phyloP scores from a whole-genome alignment of 1,140 invertebrate genomes.

The Drosophila fuyamai region DNA sequence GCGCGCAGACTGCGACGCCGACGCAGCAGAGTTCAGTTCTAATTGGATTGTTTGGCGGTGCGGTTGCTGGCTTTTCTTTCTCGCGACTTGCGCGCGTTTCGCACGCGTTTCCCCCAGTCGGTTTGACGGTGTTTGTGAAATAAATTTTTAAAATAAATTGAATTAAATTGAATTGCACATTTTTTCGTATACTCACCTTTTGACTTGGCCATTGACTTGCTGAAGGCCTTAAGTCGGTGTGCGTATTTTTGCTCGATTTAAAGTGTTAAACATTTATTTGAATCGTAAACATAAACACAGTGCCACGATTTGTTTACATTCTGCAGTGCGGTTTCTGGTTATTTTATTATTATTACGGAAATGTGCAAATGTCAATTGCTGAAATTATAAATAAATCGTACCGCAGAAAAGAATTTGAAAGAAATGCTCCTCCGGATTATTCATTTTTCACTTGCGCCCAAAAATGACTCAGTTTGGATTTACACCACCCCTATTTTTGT shows the following conservation, averaged over 20 bases:
- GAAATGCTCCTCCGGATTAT: slow-evolving; percentile 8
- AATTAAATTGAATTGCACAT: slow-evolving; percentile 53
- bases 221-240: slow-evolving; percentile 37
- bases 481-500: background rate
- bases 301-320: slow-evolving; percentile 49
- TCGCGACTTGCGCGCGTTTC: slow-evolving; percentile 43
- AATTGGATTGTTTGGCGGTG: slow-evolving; percentile 71
- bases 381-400: slow-evolving; percentile 4
- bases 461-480: slow-evolving; percentile 38
- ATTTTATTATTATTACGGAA: slow-evolving; percentile 38
- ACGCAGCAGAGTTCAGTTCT: slow-evolving; percentile 73
- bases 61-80: slow-evolving; percentile 54
- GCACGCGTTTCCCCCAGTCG: slow-evolving; percentile 56
- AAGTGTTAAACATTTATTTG: slow-evolving; percentile 59
- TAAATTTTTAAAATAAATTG: slow-evolving; percentile 50
- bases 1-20: slow-evolving; percentile 57
- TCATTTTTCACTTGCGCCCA: background rate
- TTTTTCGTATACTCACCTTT: slow-evolving; percentile 26
- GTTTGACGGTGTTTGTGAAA: slow-evolving; percentile 26
- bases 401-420: background rate
- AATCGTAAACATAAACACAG: slow-evolving; percentile 38
- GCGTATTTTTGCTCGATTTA: slow-evolving; percentile 44
- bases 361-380: slow-evolving; percentile 56
- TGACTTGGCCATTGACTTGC: slow-evolving; percentile 33
- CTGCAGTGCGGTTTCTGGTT: slow-evolving; percentile 17